Evolutionary conservation across 2,797 vertebrate species (phyloP).

Genomic region (Pampus argenteus): DNA sequence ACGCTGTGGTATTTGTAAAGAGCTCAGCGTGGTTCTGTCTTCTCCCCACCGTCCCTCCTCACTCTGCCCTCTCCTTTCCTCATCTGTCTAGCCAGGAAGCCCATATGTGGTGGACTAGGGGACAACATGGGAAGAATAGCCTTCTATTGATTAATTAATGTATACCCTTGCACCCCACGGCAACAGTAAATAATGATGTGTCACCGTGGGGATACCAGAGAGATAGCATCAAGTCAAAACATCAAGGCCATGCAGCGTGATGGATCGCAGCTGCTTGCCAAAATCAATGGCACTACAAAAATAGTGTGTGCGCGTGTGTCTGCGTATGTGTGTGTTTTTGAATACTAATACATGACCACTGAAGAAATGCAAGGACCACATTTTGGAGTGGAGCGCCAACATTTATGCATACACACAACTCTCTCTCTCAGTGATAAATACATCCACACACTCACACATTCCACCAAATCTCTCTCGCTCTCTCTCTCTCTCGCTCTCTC

Average conservation of each 20-base stretch:
- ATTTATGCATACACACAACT: slow-evolving; percentile 2
- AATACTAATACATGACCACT: slow-evolving; percentile 31
- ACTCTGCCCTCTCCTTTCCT: slow-evolving; percentile 26
- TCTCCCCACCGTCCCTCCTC: not conserved
- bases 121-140: slow-evolving; percentile 67
- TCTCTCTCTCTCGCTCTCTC: not conserved
- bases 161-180: slow-evolving; percentile 61
- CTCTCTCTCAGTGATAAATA: not conserved
- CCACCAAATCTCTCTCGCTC: slow-evolving; percentile 9
- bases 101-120: slow-evolving; percentile 39
- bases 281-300: slow-evolving; percentile 78
- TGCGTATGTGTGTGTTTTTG: slow-evolving; percentile 10
- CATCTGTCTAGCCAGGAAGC: slow-evolving; percentile 46
- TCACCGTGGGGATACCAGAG: slow-evolving; percentile 64
- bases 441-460: slow-evolving; percentile 4
- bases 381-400: slow-evolving; percentile 12
- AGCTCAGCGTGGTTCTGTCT: not conserved
- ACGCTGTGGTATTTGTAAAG: slow-evolving; percentile 37
- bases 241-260: slow-evolving; percentile 76
- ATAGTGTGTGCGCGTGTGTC: slow-evolving; percentile 34
- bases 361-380: slow-evolving; percentile 28
- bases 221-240: slow-evolving; percentile 80
- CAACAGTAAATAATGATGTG: slow-evolving; percentile 79
- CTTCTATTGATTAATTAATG: slow-evolving; percentile 81
- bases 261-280: slow-evolving; percentile 73